Evolutionary conservation across 2,888 invertebrate species (phyloP).

Genomic region (Theretra japonica): DNA sequence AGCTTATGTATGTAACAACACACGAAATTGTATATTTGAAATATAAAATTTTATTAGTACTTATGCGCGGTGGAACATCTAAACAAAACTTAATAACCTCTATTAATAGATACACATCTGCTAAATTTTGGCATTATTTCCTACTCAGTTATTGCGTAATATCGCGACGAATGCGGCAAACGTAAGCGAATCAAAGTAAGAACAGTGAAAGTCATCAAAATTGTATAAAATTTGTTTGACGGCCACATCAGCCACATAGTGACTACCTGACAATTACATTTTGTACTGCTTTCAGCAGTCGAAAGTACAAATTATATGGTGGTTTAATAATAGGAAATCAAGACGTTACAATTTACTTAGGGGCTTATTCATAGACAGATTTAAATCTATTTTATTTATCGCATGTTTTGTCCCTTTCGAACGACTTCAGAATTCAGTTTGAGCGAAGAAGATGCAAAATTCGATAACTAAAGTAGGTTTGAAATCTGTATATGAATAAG

Average conservation of each 20-base stretch:
- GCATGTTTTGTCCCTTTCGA: too few relatives aligned
- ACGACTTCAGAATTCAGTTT: too few relatives aligned
- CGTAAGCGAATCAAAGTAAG: neutral
- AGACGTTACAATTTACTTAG: too few relatives aligned
- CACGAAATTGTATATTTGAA: neutral
- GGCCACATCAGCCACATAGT: neutral
- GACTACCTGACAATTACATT: conserved; percentile 6
- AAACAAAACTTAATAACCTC: conserved; percentile 4
- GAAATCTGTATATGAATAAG: too few relatives aligned
- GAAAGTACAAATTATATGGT: neutral
- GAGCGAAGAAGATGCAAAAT: too few relatives aligned
- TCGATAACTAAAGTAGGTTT: too few relatives aligned
- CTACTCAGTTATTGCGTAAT: neutral
- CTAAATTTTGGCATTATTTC: conserved; percentile 16
- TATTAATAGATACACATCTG: conserved; percentile 4
- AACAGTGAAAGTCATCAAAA: conserved; percentile 21
- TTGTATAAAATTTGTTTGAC: neutral
- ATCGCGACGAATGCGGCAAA: neutral
- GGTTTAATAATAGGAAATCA: too few relatives aligned
- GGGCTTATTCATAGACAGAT: too few relatives aligned
- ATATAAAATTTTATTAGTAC: neutral
- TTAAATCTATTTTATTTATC: too few relatives aligned
- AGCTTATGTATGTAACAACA: neutral
- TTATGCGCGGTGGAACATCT: neutral
- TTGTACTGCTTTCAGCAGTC: neutral